Evolutionary conservation across 2,113 vertebrate species (phyloP), one percentile per base, ranked within the genome.

Genomic region (Pristiophorus japonicus): DNA sequence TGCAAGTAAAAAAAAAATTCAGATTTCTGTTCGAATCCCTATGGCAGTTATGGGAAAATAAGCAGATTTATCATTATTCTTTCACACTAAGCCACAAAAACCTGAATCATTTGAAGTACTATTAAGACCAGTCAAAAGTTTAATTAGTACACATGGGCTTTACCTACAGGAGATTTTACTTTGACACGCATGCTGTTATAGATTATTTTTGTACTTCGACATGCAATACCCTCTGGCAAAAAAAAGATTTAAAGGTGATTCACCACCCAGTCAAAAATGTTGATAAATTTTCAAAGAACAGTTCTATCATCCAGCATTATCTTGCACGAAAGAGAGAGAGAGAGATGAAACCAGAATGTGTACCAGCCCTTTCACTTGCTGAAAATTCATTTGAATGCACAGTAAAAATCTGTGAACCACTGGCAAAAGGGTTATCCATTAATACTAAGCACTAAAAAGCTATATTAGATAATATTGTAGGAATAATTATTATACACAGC

Each of bases 1-100:
- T 97, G 96, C 94, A 96, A 66, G 63, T 91, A 92, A 96, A 96
- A 96, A 96, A 96, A 96, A 96, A 96, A 96, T 96, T 97, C 96
- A 94, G 96, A 96, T 62, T 92, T 75, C 96, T 94, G 66, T 47
- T 47, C 45, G 73, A 94, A 73, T 94, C 93, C 65, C 65, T 27
- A 7, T 34, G 66, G 66, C 65, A 94, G 66, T 67, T 94, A 94
- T 30, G 66, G 27, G 66, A 70, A 94, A 94, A 94, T 94, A 94
- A 94, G 65, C 93, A 94, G 93, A 73, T 94, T 94, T 70, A 94
- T 34, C 93, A 70, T 51, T 70, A 42, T 70, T 30, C 93, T 94
- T 70, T 67, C 65, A 94, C 45, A 27, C 66, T 94, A 70, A 70
- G 66, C 65, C 66, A 27, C 10, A 51, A 94, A 63, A 66, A 67